Evolutionary conservation across 1,140 invertebrate genomes (phyloP), one percentile per base, ranked within the genome.

Genomic region (Scaptomyza pallida): DNA sequence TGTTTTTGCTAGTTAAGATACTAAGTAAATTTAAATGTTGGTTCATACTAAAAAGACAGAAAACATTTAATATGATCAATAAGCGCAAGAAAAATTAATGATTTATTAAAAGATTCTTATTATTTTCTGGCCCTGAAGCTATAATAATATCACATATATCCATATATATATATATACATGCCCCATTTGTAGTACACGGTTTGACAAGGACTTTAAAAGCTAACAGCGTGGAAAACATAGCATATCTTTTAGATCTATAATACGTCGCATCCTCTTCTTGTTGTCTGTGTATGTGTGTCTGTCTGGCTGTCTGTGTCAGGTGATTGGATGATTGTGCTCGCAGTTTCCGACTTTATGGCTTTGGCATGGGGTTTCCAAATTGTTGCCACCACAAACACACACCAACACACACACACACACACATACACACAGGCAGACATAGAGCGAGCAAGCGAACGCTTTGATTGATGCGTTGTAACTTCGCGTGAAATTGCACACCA

Each of bases 381-480:
- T 43, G 59, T 51, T 61, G 59, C 35, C 35, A 35, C 21, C 37
- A n/a, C 37, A 41, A 10, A 41, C 9, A 37, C 4, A 26, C 19
- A 26, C 45, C 2, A 35, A 19, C 45, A 30, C 17, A 30, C 26
- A 51, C n/a, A 26, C 44, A n/a, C 17, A 41, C 19, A 47, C 19
- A 47, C 30, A 48, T 15, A 15, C 33, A 67, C 41, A 45, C 9
- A 55, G n/a, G n/a, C n/a, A n/a, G n/a, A n/a, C 30, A 16, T 6
- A 21, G 8, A 35, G 59, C 33, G 21, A 40, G n/a, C n/a, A 16
- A 26, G 23, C 23, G 26, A 30, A 8, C 45, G 52, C 59, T 86
- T 82, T 86, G 82, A 86, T 86, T 86, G 82, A 88, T 86, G 82
- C 82, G 78, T 72, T 82, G 78, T 67, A 88, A 86, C 74, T 86